A percentile compares a stretch with the other conserved stretches of the same genome.
Evolutionary conservation across 2,113 vertebrate genomes (phyloP).

Genomic region (Chaetops frenatus): DNA sequence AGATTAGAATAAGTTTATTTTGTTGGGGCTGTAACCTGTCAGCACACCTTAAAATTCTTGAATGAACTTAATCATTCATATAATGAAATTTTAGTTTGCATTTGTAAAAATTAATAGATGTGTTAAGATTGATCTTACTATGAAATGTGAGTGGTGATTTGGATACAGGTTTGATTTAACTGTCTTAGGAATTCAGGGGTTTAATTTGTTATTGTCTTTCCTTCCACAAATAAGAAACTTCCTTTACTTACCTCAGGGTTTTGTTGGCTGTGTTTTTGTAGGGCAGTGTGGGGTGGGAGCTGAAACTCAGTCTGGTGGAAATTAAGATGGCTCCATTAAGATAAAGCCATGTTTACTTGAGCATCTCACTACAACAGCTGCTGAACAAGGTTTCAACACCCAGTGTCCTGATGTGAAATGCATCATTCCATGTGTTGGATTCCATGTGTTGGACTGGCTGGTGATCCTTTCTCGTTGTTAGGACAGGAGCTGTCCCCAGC

Average conservation of each 20-base stretch:
- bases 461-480: rapidly evolving
- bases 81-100: neutral
- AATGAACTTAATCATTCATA: neutral
- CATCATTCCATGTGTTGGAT: neutral
- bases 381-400: neutral
- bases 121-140: neutral
- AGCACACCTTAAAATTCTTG: neutral
- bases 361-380: neutral
- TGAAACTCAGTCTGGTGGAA: neutral
- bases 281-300: neutral
- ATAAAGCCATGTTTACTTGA: neutral
- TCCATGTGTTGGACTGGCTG: neutral
- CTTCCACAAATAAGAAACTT: neutral
- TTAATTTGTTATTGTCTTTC: neutral
- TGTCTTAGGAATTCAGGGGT: neutral
- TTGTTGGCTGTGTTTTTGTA: neutral
- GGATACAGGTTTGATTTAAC: neutral
- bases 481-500: neutral
- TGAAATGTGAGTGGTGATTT: neutral
- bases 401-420: neutral
- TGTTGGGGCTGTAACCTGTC: neutral
- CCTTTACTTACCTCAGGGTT: neutral
- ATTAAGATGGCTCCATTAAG: neutral
- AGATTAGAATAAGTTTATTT: neutral
- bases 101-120: neutral